phyloP scores from a whole-genome alignment of 2,113 vertebrate genomes.

The Sebastes schlegelii region DNA sequence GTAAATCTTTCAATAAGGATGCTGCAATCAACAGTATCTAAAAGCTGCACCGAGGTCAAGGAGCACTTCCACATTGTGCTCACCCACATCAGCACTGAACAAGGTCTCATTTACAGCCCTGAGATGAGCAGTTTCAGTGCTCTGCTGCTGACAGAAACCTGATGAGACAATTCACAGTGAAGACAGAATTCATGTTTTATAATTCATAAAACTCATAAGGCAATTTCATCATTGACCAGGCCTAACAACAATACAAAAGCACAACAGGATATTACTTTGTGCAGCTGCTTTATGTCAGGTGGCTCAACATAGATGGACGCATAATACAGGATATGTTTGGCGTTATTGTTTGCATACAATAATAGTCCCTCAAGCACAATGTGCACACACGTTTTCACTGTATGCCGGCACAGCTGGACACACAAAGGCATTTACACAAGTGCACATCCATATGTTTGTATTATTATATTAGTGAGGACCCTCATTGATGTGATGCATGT shows the following conservation, averaged over 20 bases:
- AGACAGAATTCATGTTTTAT: neutral
- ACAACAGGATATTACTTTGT: slow-evolving; percentile 11
- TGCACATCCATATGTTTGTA: neutral
- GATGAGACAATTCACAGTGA: neutral
- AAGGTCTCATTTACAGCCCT: neutral
- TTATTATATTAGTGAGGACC: neutral
- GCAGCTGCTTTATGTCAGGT: slow-evolving; percentile 5
- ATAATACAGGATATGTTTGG: slow-evolving; percentile 30
- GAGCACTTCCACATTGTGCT: neutral
- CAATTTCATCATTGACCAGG: neutral
- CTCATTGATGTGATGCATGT: neutral
- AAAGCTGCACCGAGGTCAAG: neutral
- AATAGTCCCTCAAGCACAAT: slow-evolving; percentile 6
- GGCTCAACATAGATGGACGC: neutral
- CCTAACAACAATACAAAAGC: slow-evolving; percentile 3
- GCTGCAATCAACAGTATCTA: neutral
- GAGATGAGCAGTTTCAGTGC: neutral
- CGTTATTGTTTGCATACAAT: slow-evolving; percentile 34
- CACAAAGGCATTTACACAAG: neutral
- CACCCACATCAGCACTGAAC: neutral
- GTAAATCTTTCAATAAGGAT: neutral
- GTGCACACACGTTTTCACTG: neutral
- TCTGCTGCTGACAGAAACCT: neutral
- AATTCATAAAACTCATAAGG: neutral
- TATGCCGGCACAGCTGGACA: neutral